These are phyloP conservation scores for Thumatha senex DNA, from an alignment of 2,888 invertebrate species.

Conservation along the genomic window DNA sequence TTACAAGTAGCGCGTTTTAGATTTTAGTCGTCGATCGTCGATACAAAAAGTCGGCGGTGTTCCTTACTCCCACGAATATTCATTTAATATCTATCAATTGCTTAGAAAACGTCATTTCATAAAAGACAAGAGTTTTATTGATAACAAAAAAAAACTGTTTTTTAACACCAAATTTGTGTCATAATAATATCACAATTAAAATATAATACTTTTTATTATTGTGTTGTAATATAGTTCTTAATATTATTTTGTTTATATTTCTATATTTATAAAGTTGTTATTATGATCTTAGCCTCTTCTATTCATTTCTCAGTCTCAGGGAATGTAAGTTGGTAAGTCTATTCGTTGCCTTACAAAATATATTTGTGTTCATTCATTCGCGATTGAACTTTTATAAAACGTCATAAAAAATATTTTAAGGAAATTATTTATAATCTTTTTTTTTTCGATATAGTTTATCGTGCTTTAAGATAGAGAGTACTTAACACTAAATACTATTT, in stretches of 20 bases:
- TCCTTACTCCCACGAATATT: too few species aligned
- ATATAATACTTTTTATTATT: conserved; percentile 44
- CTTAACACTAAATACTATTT: conserved; percentile 64
- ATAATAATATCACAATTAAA: conserved; percentile 37
- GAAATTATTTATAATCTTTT: conserved; percentile 59
- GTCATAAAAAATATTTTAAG: conserved; percentile 77
- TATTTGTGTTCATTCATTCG: conserved; percentile 60
- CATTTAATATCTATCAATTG: too few species aligned
- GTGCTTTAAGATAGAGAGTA: conserved; percentile 51
- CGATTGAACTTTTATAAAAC: conserved; percentile 57
- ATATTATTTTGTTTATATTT: conserved; percentile 54
- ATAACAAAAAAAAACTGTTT: conserved; percentile 43
- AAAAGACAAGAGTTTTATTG: conserved; percentile 54
- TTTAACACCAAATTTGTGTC: conserved; percentile 41
- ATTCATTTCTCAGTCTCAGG: conserved; percentile 77
- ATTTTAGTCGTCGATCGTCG: too few species aligned
- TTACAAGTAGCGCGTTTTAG: too few species aligned
- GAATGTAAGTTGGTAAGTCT: conserved; percentile 82
- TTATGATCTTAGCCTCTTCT: conserved; percentile 73
- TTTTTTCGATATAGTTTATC: conserved; percentile 42
- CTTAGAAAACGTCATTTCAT: neutral
- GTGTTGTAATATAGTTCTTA: conserved; percentile 52
- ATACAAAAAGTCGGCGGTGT: too few species aligned
- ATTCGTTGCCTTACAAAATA: conserved; percentile 80
- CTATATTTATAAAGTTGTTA: conserved; percentile 49